These are phyloP conservation scores for Lepidocolaptes lacrymiger DNA, from an alignment of 2,797 vertebrate genomes.

Conservation along the genomic window DNA sequence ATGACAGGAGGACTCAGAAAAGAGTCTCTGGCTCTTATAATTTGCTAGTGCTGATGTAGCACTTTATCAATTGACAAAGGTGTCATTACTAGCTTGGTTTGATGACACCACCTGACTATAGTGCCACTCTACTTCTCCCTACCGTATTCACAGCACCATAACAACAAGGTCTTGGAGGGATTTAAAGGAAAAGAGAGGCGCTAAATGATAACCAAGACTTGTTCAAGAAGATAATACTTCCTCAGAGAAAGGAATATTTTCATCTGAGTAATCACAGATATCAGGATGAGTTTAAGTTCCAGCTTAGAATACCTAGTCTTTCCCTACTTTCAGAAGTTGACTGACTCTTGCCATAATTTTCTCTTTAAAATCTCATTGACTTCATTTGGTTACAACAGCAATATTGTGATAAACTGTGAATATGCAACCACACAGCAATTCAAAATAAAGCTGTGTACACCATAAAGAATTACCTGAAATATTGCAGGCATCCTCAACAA, in stretches of 20 bases:
- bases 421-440: neutral
- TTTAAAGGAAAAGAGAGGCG: neutral
- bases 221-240: neutral
- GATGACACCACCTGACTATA: neutral
- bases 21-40: neutral
- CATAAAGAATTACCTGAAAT: slow-evolving; percentile 78
- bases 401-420: neutral
- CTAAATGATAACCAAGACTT: neutral
- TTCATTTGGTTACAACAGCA: neutral
- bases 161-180: neutral
- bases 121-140: neutral
- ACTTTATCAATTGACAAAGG: neutral
- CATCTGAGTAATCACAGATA: neutral
- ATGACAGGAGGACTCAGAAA: neutral
- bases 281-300: neutral
- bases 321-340: neutral
- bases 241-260: neutral
- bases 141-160: neutral
- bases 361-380: neutral
- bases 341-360: neutral
- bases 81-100: neutral
- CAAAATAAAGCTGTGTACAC: neutral
- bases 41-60: neutral
- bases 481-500: slow-evolving; percentile 73
- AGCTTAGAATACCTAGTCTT: neutral